These are phyloP conservation scores for Chlorodrepanis virens DNA, from an alignment of 2,113 vertebrate genomes.

Conservation along the genomic window DNA sequence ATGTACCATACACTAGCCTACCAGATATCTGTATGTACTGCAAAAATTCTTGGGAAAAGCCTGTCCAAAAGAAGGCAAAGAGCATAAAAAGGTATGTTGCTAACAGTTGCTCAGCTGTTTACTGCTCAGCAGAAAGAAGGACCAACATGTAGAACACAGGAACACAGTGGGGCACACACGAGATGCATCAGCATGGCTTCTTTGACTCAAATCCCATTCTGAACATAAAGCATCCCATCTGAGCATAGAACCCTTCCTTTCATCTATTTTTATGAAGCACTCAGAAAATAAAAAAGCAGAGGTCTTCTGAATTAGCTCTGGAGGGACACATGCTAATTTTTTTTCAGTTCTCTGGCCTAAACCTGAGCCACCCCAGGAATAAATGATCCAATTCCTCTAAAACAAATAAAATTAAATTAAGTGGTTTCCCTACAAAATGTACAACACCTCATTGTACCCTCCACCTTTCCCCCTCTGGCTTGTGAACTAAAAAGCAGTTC, in stretches of 20 bases:
- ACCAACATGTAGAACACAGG: neutral
- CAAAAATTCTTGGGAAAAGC: neutral
- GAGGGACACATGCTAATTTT: neutral
- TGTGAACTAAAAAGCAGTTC: neutral
- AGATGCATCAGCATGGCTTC: constrained; percentile 1
- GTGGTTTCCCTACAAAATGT: neutral
- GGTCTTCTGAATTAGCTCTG: neutral
- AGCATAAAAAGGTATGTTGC: neutral
- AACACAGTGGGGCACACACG: neutral
- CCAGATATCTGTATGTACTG: neutral
- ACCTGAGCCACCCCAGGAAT: neutral
- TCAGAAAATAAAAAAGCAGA: neutral
- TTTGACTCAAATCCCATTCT: constrained; percentile 1
- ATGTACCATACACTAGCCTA: neutral
- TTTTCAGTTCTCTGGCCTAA: neutral
- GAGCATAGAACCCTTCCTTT: neutral
- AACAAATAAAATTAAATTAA: neutral
- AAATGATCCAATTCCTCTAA: neutral
- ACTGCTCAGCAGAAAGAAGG: neutral
- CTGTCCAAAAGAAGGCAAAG: neutral
- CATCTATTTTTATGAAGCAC: constrained; percentile 25
- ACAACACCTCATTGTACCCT: neutral
- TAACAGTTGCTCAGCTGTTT: neutral
- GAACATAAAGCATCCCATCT: constrained; percentile 6
- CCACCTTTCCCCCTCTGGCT: neutral